Percentiles rank a stretch among this genome's conserved stretches.
Evolutionary conservation across 2,888 invertebrate species (phyloP).

Genomic region (Dasysyrphus albostriatus): DNA sequence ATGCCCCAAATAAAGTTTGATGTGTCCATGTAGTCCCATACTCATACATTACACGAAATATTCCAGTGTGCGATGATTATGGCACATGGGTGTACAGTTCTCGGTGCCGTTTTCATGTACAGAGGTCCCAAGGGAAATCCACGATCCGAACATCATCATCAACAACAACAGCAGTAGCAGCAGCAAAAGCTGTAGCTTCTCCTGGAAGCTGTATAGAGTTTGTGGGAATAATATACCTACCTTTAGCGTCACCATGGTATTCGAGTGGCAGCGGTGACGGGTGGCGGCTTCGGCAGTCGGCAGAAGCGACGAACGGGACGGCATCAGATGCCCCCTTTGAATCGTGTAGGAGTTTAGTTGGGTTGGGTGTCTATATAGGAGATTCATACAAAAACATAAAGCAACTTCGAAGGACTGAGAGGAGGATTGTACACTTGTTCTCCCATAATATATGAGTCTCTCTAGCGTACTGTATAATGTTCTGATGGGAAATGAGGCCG

Average conservation of each 20-base stretch:
- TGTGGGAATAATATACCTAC: conserved; percentile 73
- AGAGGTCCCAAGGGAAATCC: conserved; percentile 81
- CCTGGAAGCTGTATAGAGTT: conserved; percentile 57
- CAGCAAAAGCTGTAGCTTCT: conserved; percentile 54
- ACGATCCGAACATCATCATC: conserved; percentile 83
- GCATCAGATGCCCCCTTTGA: conserved; percentile 70
- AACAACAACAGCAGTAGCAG: conserved; percentile 76
- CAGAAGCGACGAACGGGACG: conserved; percentile 33
- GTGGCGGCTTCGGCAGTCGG: background rate
- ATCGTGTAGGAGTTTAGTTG: conserved; percentile 72
- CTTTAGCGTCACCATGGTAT: conserved; percentile 74
- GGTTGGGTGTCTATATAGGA: conserved; percentile 72
- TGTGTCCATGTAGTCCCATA: conserved; percentile 82
- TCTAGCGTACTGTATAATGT: conserved; percentile 83
- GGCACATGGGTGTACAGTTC: conserved; percentile 83
- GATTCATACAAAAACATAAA: conserved; percentile 72
- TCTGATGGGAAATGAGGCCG: conserved; percentile 83
- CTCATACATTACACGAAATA: conserved; percentile 80
- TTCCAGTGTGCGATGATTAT: conserved; percentile 83
- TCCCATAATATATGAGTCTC: conserved; percentile 78
- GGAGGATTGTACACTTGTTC: conserved; percentile 68
- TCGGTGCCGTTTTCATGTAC: conserved; percentile 77
- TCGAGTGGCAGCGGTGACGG: conserved; percentile 60
- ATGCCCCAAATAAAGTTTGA: conserved; percentile 82
- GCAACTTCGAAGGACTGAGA: conserved; percentile 71